phyloP scores from a whole-genome alignment of 2,113 vertebrate genomes.

The Neodon shergylaensis region DNA sequence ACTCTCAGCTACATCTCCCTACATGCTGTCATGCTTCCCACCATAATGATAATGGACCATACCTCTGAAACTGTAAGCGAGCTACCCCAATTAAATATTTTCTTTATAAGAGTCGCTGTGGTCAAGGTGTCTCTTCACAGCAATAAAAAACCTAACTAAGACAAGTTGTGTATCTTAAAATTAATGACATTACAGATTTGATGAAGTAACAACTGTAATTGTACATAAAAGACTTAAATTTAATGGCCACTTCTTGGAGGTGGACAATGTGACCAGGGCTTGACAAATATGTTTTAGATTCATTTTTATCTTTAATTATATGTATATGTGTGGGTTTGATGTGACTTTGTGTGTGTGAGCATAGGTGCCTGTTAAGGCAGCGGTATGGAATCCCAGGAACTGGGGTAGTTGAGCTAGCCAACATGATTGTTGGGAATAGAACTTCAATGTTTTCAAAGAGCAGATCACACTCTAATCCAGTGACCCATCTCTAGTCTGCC shows the following conservation, averaged over 20 bases:
- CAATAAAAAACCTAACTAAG: neutral
- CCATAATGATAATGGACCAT: neutral
- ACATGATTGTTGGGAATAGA: neutral
- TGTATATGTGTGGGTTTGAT: neutral
- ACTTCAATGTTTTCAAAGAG: neutral
- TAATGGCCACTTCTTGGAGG: neutral
- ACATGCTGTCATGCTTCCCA: neutral
- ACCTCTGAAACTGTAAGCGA: neutral
- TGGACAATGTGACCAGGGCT: neutral
- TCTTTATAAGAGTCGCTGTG: neutral
- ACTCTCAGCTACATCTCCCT: neutral
- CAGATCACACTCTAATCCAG: neutral
- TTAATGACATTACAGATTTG: neutral
- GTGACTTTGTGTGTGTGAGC: neutral
- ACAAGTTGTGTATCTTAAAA: constrained; percentile 26
- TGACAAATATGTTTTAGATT: neutral
- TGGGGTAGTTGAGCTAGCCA: neutral
- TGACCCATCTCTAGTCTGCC: neutral
- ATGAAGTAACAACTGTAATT: neutral
- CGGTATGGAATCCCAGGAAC: neutral
- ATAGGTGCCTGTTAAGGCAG: neutral
- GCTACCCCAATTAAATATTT: neutral
- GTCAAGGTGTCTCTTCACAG: neutral
- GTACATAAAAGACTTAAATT: too few relatives aligned
- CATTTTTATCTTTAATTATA: neutral